phyloP scores from a whole-genome alignment of 1,140 invertebrate species.

The Agrilus planipennis region DNA sequence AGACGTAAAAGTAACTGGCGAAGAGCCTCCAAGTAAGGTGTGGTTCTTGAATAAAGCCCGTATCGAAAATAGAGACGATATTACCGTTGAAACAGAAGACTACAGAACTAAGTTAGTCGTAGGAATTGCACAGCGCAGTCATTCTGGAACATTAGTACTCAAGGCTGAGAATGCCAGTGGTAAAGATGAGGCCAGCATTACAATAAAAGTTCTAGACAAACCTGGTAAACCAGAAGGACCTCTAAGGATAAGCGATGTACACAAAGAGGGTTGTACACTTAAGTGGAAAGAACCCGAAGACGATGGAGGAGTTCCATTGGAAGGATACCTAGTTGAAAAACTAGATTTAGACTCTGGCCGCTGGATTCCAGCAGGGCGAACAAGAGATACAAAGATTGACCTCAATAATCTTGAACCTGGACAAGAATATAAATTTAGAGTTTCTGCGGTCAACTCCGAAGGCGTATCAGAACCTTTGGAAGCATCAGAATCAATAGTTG shows the following conservation, averaged over 20 bases:
- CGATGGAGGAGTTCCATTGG: slow-evolving; percentile 84
- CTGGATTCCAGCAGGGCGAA: slow-evolving; percentile 69
- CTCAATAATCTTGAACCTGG: slow-evolving; percentile 75
- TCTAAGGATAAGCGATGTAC: slow-evolving; percentile 75
- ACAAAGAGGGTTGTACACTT: slow-evolving; percentile 84
- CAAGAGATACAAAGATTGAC: slow-evolving; percentile 73
- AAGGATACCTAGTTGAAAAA: slow-evolving; percentile 87
- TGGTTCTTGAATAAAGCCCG: slow-evolving; percentile 78
- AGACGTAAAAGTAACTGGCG: slow-evolving; percentile 81
- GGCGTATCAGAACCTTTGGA: slow-evolving; percentile 88
- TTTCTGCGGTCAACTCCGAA: slow-evolving; percentile 89
- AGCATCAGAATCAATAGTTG: slow-evolving; percentile 78
- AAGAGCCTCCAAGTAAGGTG: slow-evolving; percentile 73
- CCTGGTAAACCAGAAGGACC: slow-evolving; percentile 87
- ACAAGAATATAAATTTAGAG: slow-evolving; percentile 95
- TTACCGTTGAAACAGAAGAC: slow-evolving; percentile 74
- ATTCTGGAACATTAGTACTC: slow-evolving; percentile 75
- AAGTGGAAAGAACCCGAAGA: slow-evolving; percentile 89
- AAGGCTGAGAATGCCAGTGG: slow-evolving; percentile 88
- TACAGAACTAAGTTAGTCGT: slow-evolving; percentile 76
- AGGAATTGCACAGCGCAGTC: slow-evolving; percentile 57
- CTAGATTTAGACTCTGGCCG: slow-evolving; percentile 72
- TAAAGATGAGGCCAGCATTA: slow-evolving; percentile 80
- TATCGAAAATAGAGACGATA: slow-evolving; percentile 51
- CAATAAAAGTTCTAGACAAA: slow-evolving; percentile 76